Percentiles rank a stretch among this genome's conserved stretches.
phyloP scores from a whole-genome alignment of 2,113 vertebrate genomes.

The Heloderma charlesbogerti region DNA sequence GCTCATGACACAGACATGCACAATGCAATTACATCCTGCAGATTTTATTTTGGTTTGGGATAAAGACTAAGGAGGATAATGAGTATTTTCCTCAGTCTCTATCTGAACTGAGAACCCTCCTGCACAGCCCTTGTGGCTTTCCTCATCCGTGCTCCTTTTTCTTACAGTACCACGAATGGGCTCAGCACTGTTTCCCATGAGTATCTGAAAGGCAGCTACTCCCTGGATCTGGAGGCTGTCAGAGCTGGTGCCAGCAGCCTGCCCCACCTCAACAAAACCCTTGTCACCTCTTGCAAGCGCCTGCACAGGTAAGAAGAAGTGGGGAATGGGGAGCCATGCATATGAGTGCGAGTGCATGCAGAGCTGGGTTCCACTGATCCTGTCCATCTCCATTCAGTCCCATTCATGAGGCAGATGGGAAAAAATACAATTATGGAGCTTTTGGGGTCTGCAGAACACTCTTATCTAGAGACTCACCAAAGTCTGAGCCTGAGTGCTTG shows the following conservation, averaged over 20 bases:
- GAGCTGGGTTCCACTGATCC: neutral
- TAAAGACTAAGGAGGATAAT: neutral
- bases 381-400: neutral
- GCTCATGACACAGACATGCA: neutral
- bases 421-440: neutral
- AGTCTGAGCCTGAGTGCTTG: no score
- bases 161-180: conserved; percentile 84
- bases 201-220: conserved; percentile 95
- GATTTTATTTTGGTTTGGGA: neutral
- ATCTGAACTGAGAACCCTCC: neutral
- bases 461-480: neutral
- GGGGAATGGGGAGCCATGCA: fast-evolving
- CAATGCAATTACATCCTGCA: neutral
- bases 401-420: neutral
- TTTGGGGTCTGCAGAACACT: neutral
- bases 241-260: conserved; percentile 88
- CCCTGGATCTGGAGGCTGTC: conserved; percentile 92
- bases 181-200: conserved; percentile 91
- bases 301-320: conserved; percentile 85
- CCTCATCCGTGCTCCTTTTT: neutral
- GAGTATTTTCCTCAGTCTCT: neutral
- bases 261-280: conserved; percentile 93
- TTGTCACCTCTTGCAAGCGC: conserved; percentile 90
- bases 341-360: neutral
- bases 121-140: neutral